These are phyloP conservation scores for Dascillus cervinus DNA, from an alignment of 2,888 invertebrate genomes.

Conservation along the genomic window DNA sequence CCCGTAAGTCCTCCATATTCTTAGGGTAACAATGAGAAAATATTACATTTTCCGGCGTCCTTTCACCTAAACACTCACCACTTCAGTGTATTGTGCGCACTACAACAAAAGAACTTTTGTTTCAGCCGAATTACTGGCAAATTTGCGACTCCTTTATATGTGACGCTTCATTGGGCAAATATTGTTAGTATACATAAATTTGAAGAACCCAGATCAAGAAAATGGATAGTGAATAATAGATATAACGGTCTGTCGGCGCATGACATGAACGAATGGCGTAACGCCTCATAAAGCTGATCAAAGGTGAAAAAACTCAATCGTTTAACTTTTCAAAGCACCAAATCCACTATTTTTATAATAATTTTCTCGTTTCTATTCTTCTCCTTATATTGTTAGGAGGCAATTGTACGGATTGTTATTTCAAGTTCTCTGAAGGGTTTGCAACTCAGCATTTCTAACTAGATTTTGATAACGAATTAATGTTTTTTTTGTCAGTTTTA, in stretches of 20 bases:
- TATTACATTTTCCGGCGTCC: slow-evolving; percentile 15
- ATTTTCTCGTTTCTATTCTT: too few species aligned
- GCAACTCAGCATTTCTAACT: too few species aligned
- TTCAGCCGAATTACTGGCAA: slow-evolving; percentile 12
- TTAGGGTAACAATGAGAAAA: slow-evolving; percentile 18
- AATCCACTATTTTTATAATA: too few species aligned
- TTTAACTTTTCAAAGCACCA: slow-evolving; percentile 22
- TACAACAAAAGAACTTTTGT: slow-evolving; percentile 13
- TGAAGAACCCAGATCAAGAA: slow-evolving; percentile 21
- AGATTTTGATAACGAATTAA: background rate
- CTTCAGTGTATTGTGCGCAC: slow-evolving; percentile 11
- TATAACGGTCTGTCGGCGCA: slow-evolving; percentile 28
- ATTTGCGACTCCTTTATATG: slow-evolving; percentile 16
- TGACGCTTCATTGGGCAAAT: slow-evolving; percentile 23
- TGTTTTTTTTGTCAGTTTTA: background rate
- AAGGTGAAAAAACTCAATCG: slow-evolving; percentile 32
- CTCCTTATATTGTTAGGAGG: too few species aligned
- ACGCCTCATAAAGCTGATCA: slow-evolving; percentile 39
- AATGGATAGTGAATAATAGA: slow-evolving; percentile 27
- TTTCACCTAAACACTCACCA: slow-evolving; percentile 14
- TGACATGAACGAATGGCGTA: slow-evolving; percentile 36
- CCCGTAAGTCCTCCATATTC: slow-evolving; percentile 15
- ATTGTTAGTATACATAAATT: slow-evolving; percentile 25
- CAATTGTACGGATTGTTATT: too few species aligned
- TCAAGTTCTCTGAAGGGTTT: too few species aligned